Conservation (phyloP, 2,113 vertebrate species). For the Pollimyrus isidori region DNA sequence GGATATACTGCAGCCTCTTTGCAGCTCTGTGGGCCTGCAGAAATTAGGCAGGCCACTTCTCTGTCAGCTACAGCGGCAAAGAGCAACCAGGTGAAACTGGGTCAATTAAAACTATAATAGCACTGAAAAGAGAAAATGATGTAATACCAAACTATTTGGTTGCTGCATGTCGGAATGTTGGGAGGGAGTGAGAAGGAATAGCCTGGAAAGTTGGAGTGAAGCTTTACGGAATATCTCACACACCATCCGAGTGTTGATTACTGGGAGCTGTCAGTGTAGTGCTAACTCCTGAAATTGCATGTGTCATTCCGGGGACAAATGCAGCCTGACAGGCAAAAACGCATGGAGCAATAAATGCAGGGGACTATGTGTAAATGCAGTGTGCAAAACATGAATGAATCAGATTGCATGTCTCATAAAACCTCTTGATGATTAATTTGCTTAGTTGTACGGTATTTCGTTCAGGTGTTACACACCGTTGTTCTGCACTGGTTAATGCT, state of each 20-base stretch:
- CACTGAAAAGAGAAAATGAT: neutral
- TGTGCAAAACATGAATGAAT: neutral
- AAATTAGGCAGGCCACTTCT: neutral
- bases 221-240: neutral
- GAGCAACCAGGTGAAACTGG: constrained; percentile 1
- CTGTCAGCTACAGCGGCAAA: neutral
- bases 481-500: neutral
- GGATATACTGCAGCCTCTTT: neutral
- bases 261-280: neutral
- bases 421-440: neutral
- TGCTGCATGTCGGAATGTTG: neutral
- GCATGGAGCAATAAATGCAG: neutral
- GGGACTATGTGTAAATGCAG: neutral
- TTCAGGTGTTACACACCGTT: neutral
- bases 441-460: neutral
- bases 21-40: neutral
- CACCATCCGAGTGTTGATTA: neutral
- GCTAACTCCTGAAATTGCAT: neutral
- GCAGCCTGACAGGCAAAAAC: neutral
- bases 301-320: neutral
- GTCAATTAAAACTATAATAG: neutral
- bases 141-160: neutral
- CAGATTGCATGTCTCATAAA: neutral
- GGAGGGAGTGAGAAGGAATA: neutral
- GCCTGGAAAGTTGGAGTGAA: neutral